Evolutionary conservation across 2,113 vertebrate genomes (phyloP).

Genomic region (Stegastes partitus): DNA sequence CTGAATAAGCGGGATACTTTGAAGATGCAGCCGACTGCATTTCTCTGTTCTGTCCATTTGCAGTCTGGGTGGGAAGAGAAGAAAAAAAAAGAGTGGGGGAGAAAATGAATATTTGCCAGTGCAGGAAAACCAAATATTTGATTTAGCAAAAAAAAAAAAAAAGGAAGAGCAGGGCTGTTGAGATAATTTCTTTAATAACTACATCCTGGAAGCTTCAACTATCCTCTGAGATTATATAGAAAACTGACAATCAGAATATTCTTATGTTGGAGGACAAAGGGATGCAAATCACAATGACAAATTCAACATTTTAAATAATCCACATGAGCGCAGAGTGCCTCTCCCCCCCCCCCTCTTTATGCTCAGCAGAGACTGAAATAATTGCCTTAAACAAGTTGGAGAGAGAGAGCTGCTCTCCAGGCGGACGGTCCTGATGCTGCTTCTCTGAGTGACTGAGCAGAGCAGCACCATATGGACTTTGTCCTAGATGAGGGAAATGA

Average conservation of each 20-base stretch:
- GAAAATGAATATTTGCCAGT: slow-evolving; percentile 11
- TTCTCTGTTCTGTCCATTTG: slow-evolving; percentile 35
- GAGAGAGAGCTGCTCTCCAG: slow-evolving; percentile 18
- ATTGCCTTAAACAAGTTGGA: slow-evolving; percentile 56
- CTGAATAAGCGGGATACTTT: slow-evolving; percentile 72
- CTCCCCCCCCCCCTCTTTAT: neutral
- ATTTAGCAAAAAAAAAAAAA: neutral
- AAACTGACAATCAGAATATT: neutral
- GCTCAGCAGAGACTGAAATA: slow-evolving; percentile 23
- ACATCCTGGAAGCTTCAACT: neutral
- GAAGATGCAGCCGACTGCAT: slow-evolving; percentile 51
- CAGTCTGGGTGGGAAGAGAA: slow-evolving; percentile 23
- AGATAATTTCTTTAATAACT: neutral
- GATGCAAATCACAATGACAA: neutral
- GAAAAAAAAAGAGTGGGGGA: neutral
- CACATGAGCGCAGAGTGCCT: neutral
- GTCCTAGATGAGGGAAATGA: slow-evolving; percentile 75
- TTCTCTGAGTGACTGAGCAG: slow-evolving; percentile 59
- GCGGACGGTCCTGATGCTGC: slow-evolving; percentile 42
- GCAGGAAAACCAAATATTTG: slow-evolving; percentile 49
- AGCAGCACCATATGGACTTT: slow-evolving; percentile 74
- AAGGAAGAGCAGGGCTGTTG: neutral
- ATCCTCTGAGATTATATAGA: neutral
- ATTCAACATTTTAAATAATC: slow-evolving; percentile 7
- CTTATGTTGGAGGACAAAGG: neutral